A percentile compares a stretch with the other conserved stretches of the same genome.
phyloP scores from a whole-genome alignment of 1,140 invertebrate genomes.

The Euwallacea fornicatus region DNA sequence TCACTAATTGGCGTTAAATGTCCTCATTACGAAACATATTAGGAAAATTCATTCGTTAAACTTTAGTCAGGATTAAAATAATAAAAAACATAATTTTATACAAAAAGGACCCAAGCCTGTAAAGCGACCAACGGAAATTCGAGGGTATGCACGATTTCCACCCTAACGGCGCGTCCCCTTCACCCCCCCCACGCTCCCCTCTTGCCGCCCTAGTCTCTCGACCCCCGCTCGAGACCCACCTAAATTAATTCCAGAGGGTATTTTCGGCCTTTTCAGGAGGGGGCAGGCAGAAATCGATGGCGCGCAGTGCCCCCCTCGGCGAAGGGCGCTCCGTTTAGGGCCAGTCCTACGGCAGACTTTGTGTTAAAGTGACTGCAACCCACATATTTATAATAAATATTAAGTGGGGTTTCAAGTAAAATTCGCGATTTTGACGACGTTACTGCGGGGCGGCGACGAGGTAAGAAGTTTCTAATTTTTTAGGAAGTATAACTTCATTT shows the following conservation, averaged over 20 bases:
- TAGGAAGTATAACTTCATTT: too few relatives aligned
- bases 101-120: too few relatives aligned
- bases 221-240: constrained; percentile 19
- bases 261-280: constrained; percentile 28
- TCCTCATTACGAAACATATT: too few relatives aligned
- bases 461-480: too few relatives aligned
- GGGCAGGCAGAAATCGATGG: constrained; percentile 7
- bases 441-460: too few relatives aligned
- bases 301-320: constrained; percentile 10
- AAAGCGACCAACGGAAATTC: neutral
- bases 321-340: constrained; percentile 7
- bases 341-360: constrained; percentile 4
- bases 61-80: neutral
- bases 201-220: neutral
- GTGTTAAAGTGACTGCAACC: neutral
- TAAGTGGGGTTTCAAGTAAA: neutral
- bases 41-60: too few relatives aligned
- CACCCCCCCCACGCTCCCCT: constrained; percentile 7
- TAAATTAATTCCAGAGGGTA: constrained; percentile 35
- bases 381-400: neutral
- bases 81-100: neutral
- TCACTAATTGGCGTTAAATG: too few relatives aligned
- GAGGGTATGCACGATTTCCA: neutral
- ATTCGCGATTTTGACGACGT: too few relatives aligned
- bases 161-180: constrained; percentile 9